Percentiles rank a stretch among this genome's conserved stretches.
phyloP scores from a whole-genome alignment of 2,113 vertebrate genomes.

The Mesembrinibis cayennensis region DNA sequence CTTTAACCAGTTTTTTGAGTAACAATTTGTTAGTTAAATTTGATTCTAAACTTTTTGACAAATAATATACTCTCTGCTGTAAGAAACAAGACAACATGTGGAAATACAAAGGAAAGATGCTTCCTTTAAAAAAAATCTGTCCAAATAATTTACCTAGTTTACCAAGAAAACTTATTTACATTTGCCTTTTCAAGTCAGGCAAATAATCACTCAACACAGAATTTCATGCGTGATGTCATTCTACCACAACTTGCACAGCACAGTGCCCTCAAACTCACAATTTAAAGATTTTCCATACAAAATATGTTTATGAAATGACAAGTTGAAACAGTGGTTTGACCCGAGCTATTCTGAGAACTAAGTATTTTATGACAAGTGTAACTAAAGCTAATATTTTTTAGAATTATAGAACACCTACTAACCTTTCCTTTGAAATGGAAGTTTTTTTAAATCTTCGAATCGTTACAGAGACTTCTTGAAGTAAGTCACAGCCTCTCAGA shows the following conservation, averaged over 20 bases:
- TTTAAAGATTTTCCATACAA: neutral
- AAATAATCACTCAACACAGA: neutral
- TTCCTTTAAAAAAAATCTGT: neutral
- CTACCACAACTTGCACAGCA: neutral
- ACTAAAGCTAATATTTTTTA: neutral
- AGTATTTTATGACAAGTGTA: neutral
- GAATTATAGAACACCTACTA: neutral
- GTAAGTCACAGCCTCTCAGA: constrained; percentile 91
- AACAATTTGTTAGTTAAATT: neutral
- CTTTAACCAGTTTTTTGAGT: neutral
- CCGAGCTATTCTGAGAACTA: neutral
- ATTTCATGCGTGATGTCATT: neutral
- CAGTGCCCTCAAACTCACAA: neutral
- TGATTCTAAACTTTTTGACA: neutral
- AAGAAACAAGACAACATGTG: neutral
- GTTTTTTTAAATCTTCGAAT: constrained; percentile 99
- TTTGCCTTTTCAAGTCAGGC: neutral
- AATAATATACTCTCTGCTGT: neutral
- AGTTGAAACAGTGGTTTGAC: neutral
- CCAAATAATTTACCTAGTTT: neutral
- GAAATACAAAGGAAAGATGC: neutral
- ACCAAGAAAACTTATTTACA: neutral
- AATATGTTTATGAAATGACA: neutral
- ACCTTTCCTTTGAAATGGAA: constrained; percentile 94
- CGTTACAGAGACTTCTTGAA: constrained; percentile 96